Evolutionary conservation across 2,888 invertebrate genomes (phyloP).

Genomic region (Coremacera marginata): DNA sequence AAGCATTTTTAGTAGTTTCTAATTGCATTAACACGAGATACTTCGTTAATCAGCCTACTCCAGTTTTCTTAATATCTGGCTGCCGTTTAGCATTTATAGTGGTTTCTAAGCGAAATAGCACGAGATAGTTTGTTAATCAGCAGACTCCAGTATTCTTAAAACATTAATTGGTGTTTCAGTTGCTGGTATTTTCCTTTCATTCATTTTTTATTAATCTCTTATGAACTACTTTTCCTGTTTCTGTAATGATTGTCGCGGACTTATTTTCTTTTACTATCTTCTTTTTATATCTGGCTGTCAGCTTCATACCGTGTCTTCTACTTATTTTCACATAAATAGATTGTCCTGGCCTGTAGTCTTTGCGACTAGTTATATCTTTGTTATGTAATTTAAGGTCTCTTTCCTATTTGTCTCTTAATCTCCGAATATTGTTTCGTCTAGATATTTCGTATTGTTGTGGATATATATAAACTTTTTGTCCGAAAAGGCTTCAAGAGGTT

Average conservation of each 20-base stretch:
- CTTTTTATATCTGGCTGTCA: neutral
- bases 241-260: neutral
- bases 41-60: too few relatives aligned
- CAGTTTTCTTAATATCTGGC: too few relatives aligned
- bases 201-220: constrained; percentile 5
- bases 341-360: neutral
- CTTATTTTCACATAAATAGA: constrained; percentile 27
- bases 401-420: constrained; percentile 13
- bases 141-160: too few relatives aligned
- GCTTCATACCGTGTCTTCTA: constrained; percentile 32
- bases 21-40: too few relatives aligned
- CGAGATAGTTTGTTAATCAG: too few relatives aligned
- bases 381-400: neutral
- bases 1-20: too few relatives aligned
- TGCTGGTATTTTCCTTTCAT: too few relatives aligned
- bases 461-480: constrained; percentile 10
- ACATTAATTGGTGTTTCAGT: too few relatives aligned
- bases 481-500: constrained; percentile 38
- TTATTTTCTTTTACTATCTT: neutral
- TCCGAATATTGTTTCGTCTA: constrained; percentile 25
- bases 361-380: neutral
- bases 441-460: constrained; percentile 28
- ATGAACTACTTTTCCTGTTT: neutral
- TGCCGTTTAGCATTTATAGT: too few relatives aligned
- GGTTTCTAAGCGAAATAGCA: too few relatives aligned